Percentiles rank a stretch among this genome's conserved stretches.
phyloP scores from a whole-genome alignment of 2,797 vertebrate genomes.

The Echiichthys vipera region DNA sequence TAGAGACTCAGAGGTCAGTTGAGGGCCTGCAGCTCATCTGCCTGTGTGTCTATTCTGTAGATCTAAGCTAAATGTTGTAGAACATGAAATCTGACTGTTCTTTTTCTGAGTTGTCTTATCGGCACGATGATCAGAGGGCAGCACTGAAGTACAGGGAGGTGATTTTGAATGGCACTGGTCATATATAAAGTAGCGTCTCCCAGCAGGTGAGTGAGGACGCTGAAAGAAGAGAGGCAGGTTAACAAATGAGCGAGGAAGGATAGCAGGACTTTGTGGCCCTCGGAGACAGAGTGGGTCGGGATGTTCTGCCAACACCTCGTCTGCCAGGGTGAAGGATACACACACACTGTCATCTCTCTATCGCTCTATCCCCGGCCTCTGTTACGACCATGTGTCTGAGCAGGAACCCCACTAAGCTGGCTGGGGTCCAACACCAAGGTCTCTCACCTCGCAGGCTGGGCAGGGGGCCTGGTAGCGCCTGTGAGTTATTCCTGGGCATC shows the following conservation, averaged over 20 bases:
- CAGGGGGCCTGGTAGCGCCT: slow-evolving; percentile 68
- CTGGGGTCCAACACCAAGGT: slow-evolving; percentile 80
- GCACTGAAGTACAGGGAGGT: slow-evolving; percentile 43
- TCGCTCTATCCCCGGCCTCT: slow-evolving; percentile 62
- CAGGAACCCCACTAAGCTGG: slow-evolving; percentile 82
- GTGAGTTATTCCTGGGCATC: slow-evolving; percentile 80
- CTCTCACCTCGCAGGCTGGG: slow-evolving; percentile 82
- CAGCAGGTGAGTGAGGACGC: slow-evolving; percentile 63
- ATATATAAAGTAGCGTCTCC: slow-evolving; percentile 61
- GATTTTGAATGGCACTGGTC: slow-evolving; percentile 60
- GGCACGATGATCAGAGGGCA: slow-evolving; percentile 43
- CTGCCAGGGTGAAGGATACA: slow-evolving; percentile 83
- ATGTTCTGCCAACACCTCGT: slow-evolving; percentile 76
- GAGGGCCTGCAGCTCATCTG: neutral
- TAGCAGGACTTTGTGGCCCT: slow-evolving; percentile 70
- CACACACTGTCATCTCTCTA: slow-evolving; percentile 71
- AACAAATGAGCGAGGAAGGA: slow-evolving; percentile 76
- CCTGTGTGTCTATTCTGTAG: neutral
- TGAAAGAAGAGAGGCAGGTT: slow-evolving; percentile 66
- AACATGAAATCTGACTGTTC: neutral
- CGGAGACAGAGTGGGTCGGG: slow-evolving; percentile 71
- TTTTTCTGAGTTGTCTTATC: slow-evolving; percentile 40
- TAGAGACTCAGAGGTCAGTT: too few species aligned
- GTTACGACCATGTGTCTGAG: slow-evolving; percentile 66
- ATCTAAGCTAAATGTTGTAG: neutral